Base-by-base conservation (phyloP, 92 coral and sea anemone genomes). In the Montipora capitata region DNA sequence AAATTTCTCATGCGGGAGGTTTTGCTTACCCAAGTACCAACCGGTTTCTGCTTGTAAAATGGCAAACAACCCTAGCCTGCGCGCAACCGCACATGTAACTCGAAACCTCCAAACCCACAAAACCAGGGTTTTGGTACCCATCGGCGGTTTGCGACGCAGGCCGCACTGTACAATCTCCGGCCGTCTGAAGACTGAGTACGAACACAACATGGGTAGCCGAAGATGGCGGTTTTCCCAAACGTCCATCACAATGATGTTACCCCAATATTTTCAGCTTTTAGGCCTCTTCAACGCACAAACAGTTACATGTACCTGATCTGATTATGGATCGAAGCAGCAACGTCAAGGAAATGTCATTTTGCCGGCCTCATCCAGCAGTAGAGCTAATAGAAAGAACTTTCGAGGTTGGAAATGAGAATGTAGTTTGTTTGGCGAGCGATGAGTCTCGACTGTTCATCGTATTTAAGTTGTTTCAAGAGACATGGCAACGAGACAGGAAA, bases 301-400 rank as follows among this genome's bases (percentile, higher is more conserved):
- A 13, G 1, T 20, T 11, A 0, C 5, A 8, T 40, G 15, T 10
- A 5, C 15, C 39, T 17, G 7, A 54, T n/a, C 2, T 11, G 17
- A 71, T 7, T 44, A 75, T 75, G 89, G 68, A 85, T 13, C 75
- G 17, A 17, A 17, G 27, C 8, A 63, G 65, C 49, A 35, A 82
- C 16, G 69, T 18, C 3, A 76, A 74, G 35, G 96, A 95, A 77
- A 13, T 85, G 84, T 91, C 95, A 10, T 91, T 93, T 74, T 77
- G 65, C 78, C 82, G 89, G 65, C 57, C 90, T 7, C 84, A 90
- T 40, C 90, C 88, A 42, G 87, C 88, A 17, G 94, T 93, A 43
- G 95, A 91, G 74, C 57, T 95, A 54, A 92, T 94, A 15, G 94
- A 91, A 79, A 87, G 67, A 51, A 81, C 90, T 27, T 45, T 91